phyloP scores from a whole-genome alignment of 2,113 vertebrate species.

The Oreotragus oreotragus region DNA sequence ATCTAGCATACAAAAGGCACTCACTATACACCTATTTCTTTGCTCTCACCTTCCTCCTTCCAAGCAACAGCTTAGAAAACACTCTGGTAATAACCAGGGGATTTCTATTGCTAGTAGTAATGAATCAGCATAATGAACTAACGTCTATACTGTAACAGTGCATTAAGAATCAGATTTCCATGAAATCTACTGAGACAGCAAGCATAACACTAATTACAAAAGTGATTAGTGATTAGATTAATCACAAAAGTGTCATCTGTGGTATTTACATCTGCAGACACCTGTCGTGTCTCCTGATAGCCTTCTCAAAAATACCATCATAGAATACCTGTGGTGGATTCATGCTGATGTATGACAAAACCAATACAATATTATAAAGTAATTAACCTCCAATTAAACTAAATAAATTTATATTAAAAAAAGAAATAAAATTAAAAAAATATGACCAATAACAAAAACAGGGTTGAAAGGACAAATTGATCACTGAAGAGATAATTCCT shows the following conservation, averaged over 20 bases:
- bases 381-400: too few species aligned
- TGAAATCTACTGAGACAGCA: neutral
- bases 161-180: neutral
- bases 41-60: neutral
- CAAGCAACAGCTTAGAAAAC: neutral
- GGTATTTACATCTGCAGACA: neutral
- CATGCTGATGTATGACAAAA: too few species aligned
- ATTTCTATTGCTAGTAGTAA: neutral
- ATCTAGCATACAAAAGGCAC: neutral
- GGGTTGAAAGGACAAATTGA: neutral
- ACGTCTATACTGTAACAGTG: neutral
- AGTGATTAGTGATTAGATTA: too few species aligned
- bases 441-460: neutral
- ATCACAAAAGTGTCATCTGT: neutral
- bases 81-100: neutral
- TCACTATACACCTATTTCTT: neutral
- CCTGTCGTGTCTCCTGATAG: neutral
- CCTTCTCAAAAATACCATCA: neutral
- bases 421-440: slow-evolving; percentile 9
- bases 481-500: neutral
- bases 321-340: neutral
- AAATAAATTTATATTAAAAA: too few species aligned
- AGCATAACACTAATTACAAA: neutral
- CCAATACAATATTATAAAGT: too few species aligned
- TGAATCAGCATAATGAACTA: neutral